Conservation (phyloP, 2,888 invertebrate species). For the Ischnus inquisitorius region DNA sequence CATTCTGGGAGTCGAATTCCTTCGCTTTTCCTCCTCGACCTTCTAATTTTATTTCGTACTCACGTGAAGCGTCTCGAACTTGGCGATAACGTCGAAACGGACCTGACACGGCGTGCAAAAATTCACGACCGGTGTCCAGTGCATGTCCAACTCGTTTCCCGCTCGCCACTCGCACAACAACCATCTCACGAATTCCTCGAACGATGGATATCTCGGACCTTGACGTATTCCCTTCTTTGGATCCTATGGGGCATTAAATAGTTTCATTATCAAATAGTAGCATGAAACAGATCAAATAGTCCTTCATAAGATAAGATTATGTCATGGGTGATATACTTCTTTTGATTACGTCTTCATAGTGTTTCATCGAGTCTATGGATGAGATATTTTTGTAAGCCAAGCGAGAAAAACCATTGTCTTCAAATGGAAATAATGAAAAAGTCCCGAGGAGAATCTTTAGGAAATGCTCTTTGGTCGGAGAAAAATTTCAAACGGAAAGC, state of each 20-base stretch:
- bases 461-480: too few species aligned
- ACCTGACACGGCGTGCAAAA: constrained; percentile 96
- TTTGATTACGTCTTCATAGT: constrained; percentile 10
- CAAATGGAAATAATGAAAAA: too few species aligned
- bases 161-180: constrained; percentile 90
- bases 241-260: constrained; percentile 74
- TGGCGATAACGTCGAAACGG: constrained; percentile 92
- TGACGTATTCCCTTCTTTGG: constrained; percentile 82
- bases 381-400: too few species aligned
- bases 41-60: constrained; percentile 61
- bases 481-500: constrained; percentile 50
- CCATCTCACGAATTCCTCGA: constrained; percentile 93
- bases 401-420: too few species aligned
- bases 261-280: neutral
- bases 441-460: too few species aligned
- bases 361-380: neutral
- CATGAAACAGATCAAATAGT: too few species aligned
- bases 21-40: neutral
- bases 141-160: constrained; percentile 92
- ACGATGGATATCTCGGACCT: constrained; percentile 90
- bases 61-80: constrained; percentile 93
- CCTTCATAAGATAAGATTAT: too few species aligned
- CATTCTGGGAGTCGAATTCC: neutral
- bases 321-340: too few species aligned
- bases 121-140: constrained; percentile 94